Evolutionary conservation across 2,888 invertebrate genomes (phyloP), one percentile per base, ranked within the genome.

Genomic region (Ctenicera cuprea): DNA sequence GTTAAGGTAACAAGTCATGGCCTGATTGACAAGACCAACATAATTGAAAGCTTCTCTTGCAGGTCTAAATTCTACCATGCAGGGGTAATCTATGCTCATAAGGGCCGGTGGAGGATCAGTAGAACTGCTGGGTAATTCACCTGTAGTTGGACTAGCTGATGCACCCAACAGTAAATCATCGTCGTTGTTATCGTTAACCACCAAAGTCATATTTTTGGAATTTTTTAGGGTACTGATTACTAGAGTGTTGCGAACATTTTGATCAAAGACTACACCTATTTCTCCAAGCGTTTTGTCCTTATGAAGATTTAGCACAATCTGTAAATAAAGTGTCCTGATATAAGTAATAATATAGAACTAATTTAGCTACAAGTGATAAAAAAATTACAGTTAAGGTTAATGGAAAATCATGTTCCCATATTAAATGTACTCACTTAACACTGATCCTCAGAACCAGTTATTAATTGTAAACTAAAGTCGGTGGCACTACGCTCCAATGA

Each of bases 1-100:
- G 87, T 97, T 97, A 71, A 97, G 88, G 85, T 97, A 97, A 85
- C 97, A 97, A 0, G 96, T 97, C 96, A 96, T 97, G 0, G 96
- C 96, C 86, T 96, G 95, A 86, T 96, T 96, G 8, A 95, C 95
- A 62, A 96, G 88, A 38, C 95, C 96, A 9, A 95, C 94, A 85
- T 93, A 94, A 73, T 83, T 85, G 38, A 81, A 79, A 11, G 81
- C 76, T 67, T 83, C 84, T 20, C 72, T 75, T 20, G 68, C 61
- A 33, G 54, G 71, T 66, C 64, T 68, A 59, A 68, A 43, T 62
- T 74, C 65, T 52, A 59, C 61, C 59, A 45, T 65, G 61, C 61
- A 33, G 88, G 81, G 20, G 69, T 54, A 76, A 20, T 77, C 79
- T n/a, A 79, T 77, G 59, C 76, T 77, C 74, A 80, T 79, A 33